These are phyloP conservation scores for Elanus axillaris DNA, from an alignment of 2,113 vertebrate genomes.

Conservation along the genomic window DNA sequence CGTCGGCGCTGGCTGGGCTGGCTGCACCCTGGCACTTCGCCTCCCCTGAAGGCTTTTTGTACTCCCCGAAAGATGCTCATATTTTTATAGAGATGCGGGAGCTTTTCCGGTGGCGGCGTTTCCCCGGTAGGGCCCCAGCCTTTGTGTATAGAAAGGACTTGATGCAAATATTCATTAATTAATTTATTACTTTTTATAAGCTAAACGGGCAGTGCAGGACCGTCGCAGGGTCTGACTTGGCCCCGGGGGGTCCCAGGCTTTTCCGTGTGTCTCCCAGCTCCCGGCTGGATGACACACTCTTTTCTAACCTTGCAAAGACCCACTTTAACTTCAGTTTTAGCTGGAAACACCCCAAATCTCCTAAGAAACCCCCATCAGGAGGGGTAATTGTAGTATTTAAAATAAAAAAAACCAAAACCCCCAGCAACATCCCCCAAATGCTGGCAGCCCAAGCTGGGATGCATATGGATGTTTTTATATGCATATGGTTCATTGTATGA, in stretches of 20 bases:
- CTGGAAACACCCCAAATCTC: not conserved
- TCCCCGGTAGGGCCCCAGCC: not conserved
- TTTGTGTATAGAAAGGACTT: slow-evolving; percentile 70
- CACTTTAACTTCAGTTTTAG: not conserved
- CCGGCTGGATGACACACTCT: not conserved
- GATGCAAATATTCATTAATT: slow-evolving; percentile 45
- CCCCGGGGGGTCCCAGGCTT: not conserved
- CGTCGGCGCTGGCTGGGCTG: not conserved
- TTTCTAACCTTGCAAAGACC: not conserved
- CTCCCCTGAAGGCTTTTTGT: not conserved
- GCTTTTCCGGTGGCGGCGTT: not conserved
- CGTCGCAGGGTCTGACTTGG: not conserved
- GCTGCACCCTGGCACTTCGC: not conserved
- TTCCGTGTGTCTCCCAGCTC: not conserved
- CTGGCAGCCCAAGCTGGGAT: not conserved
- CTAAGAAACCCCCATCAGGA: fast-evolving
- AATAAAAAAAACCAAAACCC: not conserved
- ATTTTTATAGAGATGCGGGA: slow-evolving; percentile 30
- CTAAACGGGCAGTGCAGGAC: not conserved
- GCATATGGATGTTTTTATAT: not conserved
- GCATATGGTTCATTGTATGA: not conserved
- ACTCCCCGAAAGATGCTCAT: not conserved
- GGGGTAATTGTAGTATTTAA: not conserved
- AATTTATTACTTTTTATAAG: slow-evolving; percentile 86
- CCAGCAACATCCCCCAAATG: not conserved